Evolutionary conservation across 2,797 vertebrate species (phyloP), one percentile per base, ranked within the genome.

Genomic region (Furcifer pardalis): DNA sequence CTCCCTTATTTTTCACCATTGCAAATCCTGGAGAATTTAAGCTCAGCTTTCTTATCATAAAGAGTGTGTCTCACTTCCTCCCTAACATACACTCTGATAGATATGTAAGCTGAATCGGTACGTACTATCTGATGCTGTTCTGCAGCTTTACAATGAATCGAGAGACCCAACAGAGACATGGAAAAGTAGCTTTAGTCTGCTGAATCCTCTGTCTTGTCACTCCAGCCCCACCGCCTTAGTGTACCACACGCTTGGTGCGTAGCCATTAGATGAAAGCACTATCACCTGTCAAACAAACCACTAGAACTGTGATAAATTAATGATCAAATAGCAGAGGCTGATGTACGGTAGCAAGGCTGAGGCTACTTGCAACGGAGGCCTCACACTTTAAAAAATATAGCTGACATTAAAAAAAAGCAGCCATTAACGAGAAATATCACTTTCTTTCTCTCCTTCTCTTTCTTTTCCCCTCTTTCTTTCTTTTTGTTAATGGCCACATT

Each of bases 241-340:
- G 92, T 85, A 89, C 94, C 95, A 94, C 92, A 90, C 94, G 95
- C 96, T 94, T 94, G 96, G 96, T 96, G 94, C 89, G 94, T 94
- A 93, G 96, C 95, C 95, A 96, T 97, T 95, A 97, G 97, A 98
- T 98, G 95, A 98, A 98, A 98, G 97, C 94, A 90, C 95, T 94
- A 96, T 95, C 96, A 98, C 97, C 97, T 98, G 97, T 98, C 98
- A 98, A 97, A 97, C 97, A 98, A 98, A 98, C 97, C 97, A 97
- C 96, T 97, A 97, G 97, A 98, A 97, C 96, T 97, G 97, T 97
- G 97, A 98, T 98, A 97, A 98, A 98, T 98, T 97, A 98, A 98
- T 98, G 97, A 98, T 98, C 98, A 98, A 98, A 97, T 97, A 94
- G 94, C 95, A 95, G 93, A 94, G 95, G 94, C 95, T 94, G 96